These are phyloP conservation scores for Micrasema minimum DNA, from an alignment of 1,140 invertebrate genomes.

Conservation along the genomic window DNA sequence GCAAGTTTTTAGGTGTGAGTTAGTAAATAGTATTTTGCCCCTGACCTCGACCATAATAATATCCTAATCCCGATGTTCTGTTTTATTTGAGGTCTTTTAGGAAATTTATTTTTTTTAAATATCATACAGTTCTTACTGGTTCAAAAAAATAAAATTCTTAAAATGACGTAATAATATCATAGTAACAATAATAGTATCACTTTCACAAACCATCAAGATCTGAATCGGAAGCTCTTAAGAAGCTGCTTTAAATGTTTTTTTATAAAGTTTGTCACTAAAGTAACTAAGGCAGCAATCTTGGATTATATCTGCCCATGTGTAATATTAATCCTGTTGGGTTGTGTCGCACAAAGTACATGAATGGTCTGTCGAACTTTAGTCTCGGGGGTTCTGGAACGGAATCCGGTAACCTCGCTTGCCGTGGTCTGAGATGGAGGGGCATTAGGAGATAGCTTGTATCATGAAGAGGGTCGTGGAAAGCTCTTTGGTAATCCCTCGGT, in stretches of 20 bases:
- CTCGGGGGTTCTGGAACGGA: slow-evolving; percentile 66
- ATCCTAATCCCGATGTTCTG: slow-evolving; percentile 4
- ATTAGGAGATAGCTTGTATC: slow-evolving; percentile 71
- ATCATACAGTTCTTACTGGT: slow-evolving; percentile 42
- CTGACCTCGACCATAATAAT: slow-evolving; percentile 2
- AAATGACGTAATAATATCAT: neutral
- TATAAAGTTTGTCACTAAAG: slow-evolving; percentile 16
- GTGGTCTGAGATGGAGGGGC: slow-evolving; percentile 73
- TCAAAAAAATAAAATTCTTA: slow-evolving; percentile 54
- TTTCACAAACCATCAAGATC: slow-evolving; percentile 25
- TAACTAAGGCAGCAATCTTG: slow-evolving; percentile 75
- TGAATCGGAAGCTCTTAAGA: neutral
- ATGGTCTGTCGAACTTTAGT: slow-evolving; percentile 84
- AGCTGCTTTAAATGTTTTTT: neutral
- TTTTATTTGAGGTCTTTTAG: slow-evolving; percentile 12
- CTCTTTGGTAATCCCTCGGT: slow-evolving; percentile 68
- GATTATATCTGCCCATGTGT: slow-evolving; percentile 87
- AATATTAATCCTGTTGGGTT: slow-evolving; percentile 88
- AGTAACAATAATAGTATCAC: slow-evolving; percentile 4
- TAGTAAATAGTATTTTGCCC: slow-evolving; percentile 10
- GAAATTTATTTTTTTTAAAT: slow-evolving; percentile 54
- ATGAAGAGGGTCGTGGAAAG: slow-evolving; percentile 71
- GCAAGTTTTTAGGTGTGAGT: neutral
- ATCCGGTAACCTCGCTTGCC: slow-evolving; percentile 77
- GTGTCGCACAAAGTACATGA: slow-evolving; percentile 86